A percentile compares a stretch with the other conserved stretches of the same genome.
Conservation (phyloP, 2,797 vertebrate genomes). For the Gymnoscopelus microlampas region DNA sequence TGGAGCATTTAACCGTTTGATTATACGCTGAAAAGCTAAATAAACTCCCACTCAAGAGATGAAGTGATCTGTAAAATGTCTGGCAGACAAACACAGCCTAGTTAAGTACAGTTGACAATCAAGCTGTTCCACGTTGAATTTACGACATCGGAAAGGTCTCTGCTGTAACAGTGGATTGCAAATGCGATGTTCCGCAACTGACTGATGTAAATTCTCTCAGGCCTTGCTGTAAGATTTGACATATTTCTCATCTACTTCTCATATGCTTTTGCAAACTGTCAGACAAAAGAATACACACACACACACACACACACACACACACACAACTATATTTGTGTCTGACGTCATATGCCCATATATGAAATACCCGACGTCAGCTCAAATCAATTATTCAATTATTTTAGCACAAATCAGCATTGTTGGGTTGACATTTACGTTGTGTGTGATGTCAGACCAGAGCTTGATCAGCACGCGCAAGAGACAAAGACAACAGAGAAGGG, state of each 20-base stretch:
- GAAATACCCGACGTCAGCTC: too few species aligned
- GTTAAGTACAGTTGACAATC: slow-evolving; percentile 54
- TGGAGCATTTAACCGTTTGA: slow-evolving; percentile 61
- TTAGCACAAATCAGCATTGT: too few species aligned
- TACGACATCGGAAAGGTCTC: slow-evolving; percentile 49
- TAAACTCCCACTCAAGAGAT: slow-evolving; percentile 60
- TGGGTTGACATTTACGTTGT: too few species aligned
- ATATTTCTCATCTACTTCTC: slow-evolving; percentile 49
- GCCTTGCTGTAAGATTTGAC: slow-evolving; percentile 40
- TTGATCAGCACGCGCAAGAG: too few species aligned
- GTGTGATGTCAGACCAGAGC: too few species aligned
- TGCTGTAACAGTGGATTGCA: slow-evolving; percentile 24
- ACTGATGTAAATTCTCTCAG: slow-evolving; percentile 37
- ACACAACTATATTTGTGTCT: too few species aligned
- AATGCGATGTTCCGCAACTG: slow-evolving; percentile 38
- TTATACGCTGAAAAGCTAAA: slow-evolving; percentile 61
- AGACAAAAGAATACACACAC: slow-evolving; percentile 20
- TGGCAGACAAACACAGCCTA: slow-evolving; percentile 44
- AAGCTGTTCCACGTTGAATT: slow-evolving; percentile 40
- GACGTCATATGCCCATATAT: too few species aligned
- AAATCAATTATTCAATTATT: too few species aligned
- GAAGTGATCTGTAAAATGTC: slow-evolving; percentile 62
- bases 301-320: too few species aligned
- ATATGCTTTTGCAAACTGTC: slow-evolving; percentile 41
- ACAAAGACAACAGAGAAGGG: too few species aligned